Evolutionary conservation across 2,797 vertebrate species (phyloP).

Genomic region (Poeciliopsis presidionis): DNA sequence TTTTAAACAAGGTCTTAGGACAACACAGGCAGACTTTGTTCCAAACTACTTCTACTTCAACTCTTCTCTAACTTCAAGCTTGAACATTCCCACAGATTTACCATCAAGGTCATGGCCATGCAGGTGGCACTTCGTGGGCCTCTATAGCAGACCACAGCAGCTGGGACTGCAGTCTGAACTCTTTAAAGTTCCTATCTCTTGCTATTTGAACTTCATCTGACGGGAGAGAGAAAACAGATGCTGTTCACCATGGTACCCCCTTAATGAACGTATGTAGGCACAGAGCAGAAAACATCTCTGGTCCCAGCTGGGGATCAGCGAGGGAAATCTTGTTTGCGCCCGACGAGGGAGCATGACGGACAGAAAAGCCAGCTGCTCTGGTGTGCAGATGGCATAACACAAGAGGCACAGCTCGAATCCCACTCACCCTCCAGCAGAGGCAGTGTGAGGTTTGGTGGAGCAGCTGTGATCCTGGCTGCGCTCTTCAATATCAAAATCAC

Average conservation of each 20-base stretch:
- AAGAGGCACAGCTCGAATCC: constrained; percentile 24
- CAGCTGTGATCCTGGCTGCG: constrained; percentile 55
- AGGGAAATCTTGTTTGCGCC: constrained; percentile 37
- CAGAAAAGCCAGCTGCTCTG: constrained; percentile 46
- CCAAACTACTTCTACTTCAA: background rate
- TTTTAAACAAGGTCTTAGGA: background rate
- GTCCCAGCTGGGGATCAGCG: constrained; percentile 25
- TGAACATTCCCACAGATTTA: background rate
- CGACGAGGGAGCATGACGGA: constrained; percentile 22
- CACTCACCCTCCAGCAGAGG: constrained; percentile 27
- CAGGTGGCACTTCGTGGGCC: constrained; percentile 23
- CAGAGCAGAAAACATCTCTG: constrained; percentile 3
- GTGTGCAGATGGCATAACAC: constrained; percentile 48
- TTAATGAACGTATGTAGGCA: constrained; percentile 14
- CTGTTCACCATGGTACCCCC: constrained; percentile 6
- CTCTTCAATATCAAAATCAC: constrained; percentile 58
- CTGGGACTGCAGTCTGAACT: constrained; percentile 1
- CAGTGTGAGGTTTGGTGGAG: constrained; percentile 45
- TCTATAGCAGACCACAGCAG: constrained; percentile 12
- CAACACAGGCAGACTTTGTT: background rate
- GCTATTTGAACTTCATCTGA: constrained; percentile 22
- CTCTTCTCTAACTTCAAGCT: background rate
- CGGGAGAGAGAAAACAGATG: constrained; percentile 42
- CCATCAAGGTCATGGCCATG: constrained; percentile 3
- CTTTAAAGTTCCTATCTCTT: constrained; percentile 23